Evolutionary conservation across 2,888 invertebrate species (phyloP), one percentile per base, ranked within the genome.

Genomic region (Pyralis farinalis): DNA sequence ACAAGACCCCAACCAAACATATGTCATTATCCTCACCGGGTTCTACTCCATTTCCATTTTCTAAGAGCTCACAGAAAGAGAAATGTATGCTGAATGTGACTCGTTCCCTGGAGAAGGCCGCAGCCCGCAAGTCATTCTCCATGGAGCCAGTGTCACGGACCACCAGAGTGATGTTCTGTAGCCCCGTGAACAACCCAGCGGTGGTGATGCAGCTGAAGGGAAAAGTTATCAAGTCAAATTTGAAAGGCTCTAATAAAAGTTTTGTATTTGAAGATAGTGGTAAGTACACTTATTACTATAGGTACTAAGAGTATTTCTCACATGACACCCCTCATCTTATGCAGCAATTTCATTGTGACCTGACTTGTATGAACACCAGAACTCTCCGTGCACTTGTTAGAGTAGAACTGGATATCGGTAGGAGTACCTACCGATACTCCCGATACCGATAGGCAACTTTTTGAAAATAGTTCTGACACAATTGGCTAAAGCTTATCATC

Each of bases 191-290:
- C 44, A 76, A 72, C 34, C 73, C 75, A 0, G 53, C 47, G 0
- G 51, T 65, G 0, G 58, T 59, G 1, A 60, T 58, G 1, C 77
- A 76, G 40, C 70, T 74, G 44, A 78, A 72, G 42, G 68, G 58
- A 30, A 85, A 80, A 46, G 58, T 88, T 9, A 85, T 90, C 40
- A 90, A 89, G 48, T 90, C 89, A 1, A 90, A 77, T 38, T 57
- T 90, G 46, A 90, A 90, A 43, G 88, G 88, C 1, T 88, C 88
- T 1, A 85, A 80, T 34, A 90, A 89, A 55, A 89, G 87, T 53
- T 88, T 89, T 20, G 54, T 87, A 7, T 78, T 81, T 63, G 77
- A 85, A 42, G 78, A 83, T 1, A 72, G 47, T 49, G 65, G 88
- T 87, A 49, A 80, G 78, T 66, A 37, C 32, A 3, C 31, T 21